phyloP scores from a whole-genome alignment of 2,113 vertebrate genomes.

The Chaetura pelagica region DNA sequence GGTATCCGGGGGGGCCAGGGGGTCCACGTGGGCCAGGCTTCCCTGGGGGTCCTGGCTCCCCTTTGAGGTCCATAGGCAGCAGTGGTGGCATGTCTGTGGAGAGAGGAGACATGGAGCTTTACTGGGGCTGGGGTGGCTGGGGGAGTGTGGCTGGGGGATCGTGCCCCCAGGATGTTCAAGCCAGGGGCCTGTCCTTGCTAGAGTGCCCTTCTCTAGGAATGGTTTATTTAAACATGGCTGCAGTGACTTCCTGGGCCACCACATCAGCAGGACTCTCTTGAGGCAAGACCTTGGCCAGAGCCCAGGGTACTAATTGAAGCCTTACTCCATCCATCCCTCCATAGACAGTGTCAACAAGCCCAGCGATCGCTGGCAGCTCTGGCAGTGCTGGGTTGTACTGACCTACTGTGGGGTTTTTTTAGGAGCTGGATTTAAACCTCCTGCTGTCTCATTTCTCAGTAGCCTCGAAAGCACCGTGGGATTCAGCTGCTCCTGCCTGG shows the following conservation, averaged over 20 bases:
- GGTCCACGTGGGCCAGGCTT: slow-evolving; percentile 93
- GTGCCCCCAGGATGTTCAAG: neutral
- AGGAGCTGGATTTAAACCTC: neutral
- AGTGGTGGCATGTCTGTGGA: slow-evolving; percentile 89
- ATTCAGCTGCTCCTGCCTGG: neutral
- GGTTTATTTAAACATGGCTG: neutral
- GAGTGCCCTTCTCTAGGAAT: neutral
- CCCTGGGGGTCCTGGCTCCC: slow-evolving; percentile 92
- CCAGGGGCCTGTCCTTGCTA: neutral
- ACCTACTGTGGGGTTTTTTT: neutral
- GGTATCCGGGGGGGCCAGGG: slow-evolving; percentile 86
- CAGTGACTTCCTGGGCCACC: neutral
- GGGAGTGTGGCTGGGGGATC: accelerated
- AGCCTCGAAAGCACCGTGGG: slow-evolving; percentile 24
- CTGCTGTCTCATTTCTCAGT: neutral
- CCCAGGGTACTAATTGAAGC: neutral
- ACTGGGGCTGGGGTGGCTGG: accelerated
- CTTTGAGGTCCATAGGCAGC: slow-evolving; percentile 89
- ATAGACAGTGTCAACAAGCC: neutral
- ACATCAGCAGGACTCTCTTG: neutral
- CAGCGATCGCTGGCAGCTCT: neutral
- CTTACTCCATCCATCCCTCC: neutral
- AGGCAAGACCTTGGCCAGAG: neutral
- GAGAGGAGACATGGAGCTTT: slow-evolving; percentile 46
- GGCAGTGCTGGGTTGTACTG: neutral